Conservation (phyloP, 2,113 vertebrate species). For the Tragelaphus strepsiceros region DNA sequence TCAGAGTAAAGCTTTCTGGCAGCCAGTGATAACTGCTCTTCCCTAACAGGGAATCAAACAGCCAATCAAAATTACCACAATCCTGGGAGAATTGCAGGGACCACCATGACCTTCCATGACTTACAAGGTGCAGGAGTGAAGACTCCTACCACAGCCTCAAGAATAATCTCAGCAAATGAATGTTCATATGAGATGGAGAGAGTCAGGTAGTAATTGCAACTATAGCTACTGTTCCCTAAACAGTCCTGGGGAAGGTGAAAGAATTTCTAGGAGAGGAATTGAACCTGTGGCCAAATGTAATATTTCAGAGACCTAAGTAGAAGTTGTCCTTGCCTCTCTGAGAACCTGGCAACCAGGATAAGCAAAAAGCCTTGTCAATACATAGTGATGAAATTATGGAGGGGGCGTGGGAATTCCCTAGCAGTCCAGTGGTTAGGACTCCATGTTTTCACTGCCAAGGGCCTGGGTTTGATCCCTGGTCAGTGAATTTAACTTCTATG, state of each 20-base stretch:
- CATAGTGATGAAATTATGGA: background rate
- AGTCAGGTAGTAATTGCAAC: background rate
- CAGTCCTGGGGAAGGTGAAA: background rate
- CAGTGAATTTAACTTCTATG: background rate
- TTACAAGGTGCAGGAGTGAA: background rate
- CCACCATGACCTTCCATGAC: background rate
- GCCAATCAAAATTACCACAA: background rate
- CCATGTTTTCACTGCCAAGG: background rate
- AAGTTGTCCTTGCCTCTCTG: background rate
- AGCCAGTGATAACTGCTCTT: background rate
- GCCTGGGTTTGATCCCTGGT: background rate
- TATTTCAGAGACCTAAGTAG: background rate
- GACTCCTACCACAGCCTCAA: background rate
- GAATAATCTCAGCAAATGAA: background rate
- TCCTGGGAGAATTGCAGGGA: background rate
- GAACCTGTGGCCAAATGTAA: background rate
- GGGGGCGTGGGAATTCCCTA: fast-evolving
- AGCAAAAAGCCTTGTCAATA: background rate
- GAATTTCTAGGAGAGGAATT: background rate
- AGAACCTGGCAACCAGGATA: background rate
- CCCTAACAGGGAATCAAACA: background rate
- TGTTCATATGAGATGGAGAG: background rate
- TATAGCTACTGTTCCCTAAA: background rate
- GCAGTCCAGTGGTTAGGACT: background rate
- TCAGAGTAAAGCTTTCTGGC: background rate